These are phyloP conservation scores for Labroides dimidiatus DNA, from an alignment of 2,797 vertebrate genomes.

Conservation along the genomic window DNA sequence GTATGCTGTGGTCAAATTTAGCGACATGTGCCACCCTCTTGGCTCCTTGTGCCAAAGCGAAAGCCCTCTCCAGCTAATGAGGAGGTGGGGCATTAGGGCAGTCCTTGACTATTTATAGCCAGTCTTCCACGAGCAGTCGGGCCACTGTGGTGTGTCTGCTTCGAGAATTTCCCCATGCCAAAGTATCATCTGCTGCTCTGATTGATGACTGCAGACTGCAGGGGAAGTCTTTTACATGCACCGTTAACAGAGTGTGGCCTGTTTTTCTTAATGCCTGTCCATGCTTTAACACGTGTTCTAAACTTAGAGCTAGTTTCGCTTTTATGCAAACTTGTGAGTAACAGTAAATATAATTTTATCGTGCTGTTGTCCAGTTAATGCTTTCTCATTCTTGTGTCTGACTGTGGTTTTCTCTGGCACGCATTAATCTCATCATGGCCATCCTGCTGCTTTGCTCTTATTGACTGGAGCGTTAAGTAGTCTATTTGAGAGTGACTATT, in stretches of 20 bases:
- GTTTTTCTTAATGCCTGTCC: conserved; percentile 7
- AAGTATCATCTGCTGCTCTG: conserved; percentile 44
- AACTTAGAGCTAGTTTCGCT: conserved; percentile 14
- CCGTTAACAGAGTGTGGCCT: conserved; percentile 34
- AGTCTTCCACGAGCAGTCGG: conserved; percentile 67
- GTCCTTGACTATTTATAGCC: conserved; percentile 85
- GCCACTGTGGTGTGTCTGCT: conserved; percentile 76
- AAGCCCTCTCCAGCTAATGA: conserved; percentile 73
- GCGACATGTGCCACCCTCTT: conserved; percentile 65
- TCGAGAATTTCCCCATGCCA: conserved; percentile 59
- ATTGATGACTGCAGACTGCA: conserved; percentile 38
- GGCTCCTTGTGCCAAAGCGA: conserved; percentile 62
- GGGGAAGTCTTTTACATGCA: conserved; percentile 34
- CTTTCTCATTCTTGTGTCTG: background rate
- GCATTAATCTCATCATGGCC: conserved; percentile 20
- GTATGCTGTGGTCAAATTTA: conserved; percentile 58
- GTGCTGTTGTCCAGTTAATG: conserved; percentile 6
- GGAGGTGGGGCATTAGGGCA: conserved; percentile 75
- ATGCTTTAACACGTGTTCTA: conserved; percentile 26
- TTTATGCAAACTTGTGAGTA: background rate
- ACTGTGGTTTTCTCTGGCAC: conserved; percentile 12
- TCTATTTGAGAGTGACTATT: too few relatives aligned
- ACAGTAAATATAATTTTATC: background rate
- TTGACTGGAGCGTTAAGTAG: too few relatives aligned
- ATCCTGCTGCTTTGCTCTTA: background rate